phyloP scores from a whole-genome alignment of 2,113 vertebrate genomes.

The Cygnus buccinator region DNA sequence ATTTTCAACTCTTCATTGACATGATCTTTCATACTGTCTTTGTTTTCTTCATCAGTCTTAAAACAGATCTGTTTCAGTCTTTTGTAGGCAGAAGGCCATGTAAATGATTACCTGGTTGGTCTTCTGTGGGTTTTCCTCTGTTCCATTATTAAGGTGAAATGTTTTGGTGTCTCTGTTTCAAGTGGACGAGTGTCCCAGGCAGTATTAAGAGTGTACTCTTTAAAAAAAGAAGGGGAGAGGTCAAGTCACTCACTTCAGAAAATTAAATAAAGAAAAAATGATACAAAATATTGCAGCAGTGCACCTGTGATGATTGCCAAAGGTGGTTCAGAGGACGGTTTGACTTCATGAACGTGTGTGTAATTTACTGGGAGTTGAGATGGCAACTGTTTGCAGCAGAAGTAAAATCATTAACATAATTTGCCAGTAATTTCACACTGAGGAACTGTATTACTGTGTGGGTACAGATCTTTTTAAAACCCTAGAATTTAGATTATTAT shows the following conservation, averaged over 20 bases:
- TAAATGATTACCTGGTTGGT: background rate
- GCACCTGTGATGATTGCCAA: background rate
- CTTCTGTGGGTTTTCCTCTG: background rate
- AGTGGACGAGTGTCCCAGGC: background rate
- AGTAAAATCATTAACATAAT: conserved; percentile 25
- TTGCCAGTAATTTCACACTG: background rate
- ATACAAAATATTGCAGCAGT: background rate
- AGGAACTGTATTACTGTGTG: background rate
- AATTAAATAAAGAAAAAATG: background rate
- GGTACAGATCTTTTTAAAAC: background rate
- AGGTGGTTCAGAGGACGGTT: background rate
- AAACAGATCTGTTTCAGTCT: background rate
- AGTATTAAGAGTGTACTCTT: background rate
- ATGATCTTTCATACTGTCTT: background rate
- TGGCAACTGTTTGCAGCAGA: background rate
- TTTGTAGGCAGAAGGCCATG: background rate
- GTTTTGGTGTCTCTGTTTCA: background rate
- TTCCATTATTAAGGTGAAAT: background rate
- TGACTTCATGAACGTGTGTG: background rate
- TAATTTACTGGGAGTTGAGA: conserved; percentile 16
- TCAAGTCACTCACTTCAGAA: background rate
- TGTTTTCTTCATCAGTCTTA: background rate
- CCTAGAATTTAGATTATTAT: background rate
- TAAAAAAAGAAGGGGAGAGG: accelerated
- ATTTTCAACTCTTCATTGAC: background rate